Evolutionary conservation across 2,113 vertebrate species (phyloP), one percentile per base, ranked within the genome.

Genomic region (Sclerurus mexicanus): DNA sequence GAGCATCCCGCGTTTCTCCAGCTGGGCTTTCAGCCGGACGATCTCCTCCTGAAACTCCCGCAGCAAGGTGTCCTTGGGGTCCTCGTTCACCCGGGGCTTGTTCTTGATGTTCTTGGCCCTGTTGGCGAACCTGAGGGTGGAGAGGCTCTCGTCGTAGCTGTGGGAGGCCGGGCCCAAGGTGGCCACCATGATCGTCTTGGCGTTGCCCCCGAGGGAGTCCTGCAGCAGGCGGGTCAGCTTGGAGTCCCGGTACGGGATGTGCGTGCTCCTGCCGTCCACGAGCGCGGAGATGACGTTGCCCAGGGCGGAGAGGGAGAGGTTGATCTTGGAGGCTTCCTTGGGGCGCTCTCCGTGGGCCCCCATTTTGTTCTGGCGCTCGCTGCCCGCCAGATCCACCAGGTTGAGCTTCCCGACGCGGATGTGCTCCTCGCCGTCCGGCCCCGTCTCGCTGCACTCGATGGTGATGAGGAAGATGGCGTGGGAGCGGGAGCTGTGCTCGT

Each of bases 91-190:
- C 44, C 99, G 97, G 28, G 99, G 99, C 93, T 99, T 99, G 98
- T 99, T 99, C 96, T 99, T 99, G 93, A 99, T 99, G 95, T 99
- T 99, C 98, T 99, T 99, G 96, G 99, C 99, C 92, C 99, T 98
- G 98, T 98, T 99, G 97, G 99, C 99, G 2, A 99, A 99, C 81
- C 99, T 97, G 77, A 99, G 97, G 7, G 99, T 99, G 74, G 99
- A 99, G 55, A 99, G 97, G 94, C 98, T 99, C 96, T 99, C 99
- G 0, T 99, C 98, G 1, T 99, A 99, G 97, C 99, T 98, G 92
- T 98, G 98, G 25, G 99, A 98, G 33, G 99, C 98, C 2, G 99
- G 99, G 67, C 99, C 99, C 90, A 99, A 95, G 1, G 99, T 99
- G 92, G 99, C 99, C 52, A 99, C 98, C 99, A 99, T 99, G 93